A percentile compares a stretch with the other conserved stretches of the same genome.
Conservation (phyloP, 2,113 vertebrate genomes). For the Clarias batrachus region DNA sequence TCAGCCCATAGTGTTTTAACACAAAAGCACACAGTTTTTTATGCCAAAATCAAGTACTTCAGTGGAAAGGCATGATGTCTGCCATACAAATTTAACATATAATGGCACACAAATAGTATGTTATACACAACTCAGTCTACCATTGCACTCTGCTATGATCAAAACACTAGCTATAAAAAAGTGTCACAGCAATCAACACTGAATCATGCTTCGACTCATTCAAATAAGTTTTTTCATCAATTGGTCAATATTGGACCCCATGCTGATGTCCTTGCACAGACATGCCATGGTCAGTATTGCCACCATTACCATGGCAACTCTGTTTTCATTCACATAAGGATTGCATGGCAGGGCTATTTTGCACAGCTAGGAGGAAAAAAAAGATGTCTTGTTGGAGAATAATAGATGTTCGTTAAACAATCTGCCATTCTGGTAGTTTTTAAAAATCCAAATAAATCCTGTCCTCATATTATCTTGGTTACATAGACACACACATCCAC, state of each 20-base stretch:
- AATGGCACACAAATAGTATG: background rate
- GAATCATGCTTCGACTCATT: background rate
- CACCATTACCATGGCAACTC: background rate
- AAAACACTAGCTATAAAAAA: background rate
- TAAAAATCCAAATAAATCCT: background rate
- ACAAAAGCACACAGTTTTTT: background rate
- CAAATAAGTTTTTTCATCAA: background rate
- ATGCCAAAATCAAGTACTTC: background rate
- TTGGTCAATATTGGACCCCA: background rate
- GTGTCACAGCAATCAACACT: background rate
- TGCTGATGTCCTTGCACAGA: background rate
- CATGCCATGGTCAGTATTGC: background rate
- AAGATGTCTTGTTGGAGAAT: background rate
- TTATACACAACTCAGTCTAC: background rate
- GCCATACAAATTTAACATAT: background rate
- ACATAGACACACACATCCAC: background rate
- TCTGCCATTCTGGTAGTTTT: background rate
- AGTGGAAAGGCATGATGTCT: background rate
- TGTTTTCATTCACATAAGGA: slow-evolving; percentile 13
- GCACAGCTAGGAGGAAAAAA: background rate
- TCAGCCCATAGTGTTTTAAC: background rate
- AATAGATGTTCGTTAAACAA: background rate
- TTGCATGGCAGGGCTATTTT: background rate
- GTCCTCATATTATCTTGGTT: background rate
- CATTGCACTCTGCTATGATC: background rate